Percentiles rank a stretch among this genome's conserved stretches.
These are phyloP conservation scores for Coenobita brevimanus DNA, from an alignment of 1,140 invertebrate genomes.

Conservation along the genomic window DNA sequence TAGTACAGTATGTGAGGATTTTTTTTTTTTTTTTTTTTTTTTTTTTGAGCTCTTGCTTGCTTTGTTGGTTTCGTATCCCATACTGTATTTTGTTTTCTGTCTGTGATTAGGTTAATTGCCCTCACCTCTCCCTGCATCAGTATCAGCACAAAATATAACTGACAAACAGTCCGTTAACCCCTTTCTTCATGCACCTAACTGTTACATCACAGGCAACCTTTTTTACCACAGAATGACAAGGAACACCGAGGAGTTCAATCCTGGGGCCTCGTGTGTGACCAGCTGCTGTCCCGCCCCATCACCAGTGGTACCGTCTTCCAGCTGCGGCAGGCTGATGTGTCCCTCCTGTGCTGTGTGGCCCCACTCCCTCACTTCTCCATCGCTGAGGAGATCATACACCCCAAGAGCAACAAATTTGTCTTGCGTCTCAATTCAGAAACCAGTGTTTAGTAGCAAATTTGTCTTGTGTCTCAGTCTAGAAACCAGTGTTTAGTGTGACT, in stretches of 20 bases:
- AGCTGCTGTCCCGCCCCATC: constrained; percentile 86
- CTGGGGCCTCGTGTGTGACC: constrained; percentile 95
- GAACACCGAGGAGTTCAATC: constrained; percentile 85
- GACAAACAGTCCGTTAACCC: no score
- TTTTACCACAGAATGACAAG: constrained; percentile 72
- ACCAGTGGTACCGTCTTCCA: constrained; percentile 88
- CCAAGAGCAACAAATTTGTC: constrained; percentile 96
- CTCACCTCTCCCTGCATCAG: no score
- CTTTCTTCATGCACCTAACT: no score
- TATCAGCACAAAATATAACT: no score
- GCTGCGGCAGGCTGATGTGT: constrained; percentile 93
- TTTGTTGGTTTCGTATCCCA: no score
- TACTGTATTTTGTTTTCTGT: no score
- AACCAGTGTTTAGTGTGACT: constrained; percentile 86
- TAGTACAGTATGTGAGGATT: no score
- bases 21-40: no score
- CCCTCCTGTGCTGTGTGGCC: constrained; percentile 88
- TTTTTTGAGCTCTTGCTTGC: no score
- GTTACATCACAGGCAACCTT: no score
- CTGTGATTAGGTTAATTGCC: no score
- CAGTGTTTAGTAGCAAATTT: constrained; percentile 96
- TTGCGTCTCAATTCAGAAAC: constrained; percentile 96
- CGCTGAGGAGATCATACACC: constrained; percentile 95
- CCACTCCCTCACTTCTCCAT: constrained; percentile 93
- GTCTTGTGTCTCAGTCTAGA: constrained; percentile 95